phyloP scores from a whole-genome alignment of 2,113 vertebrate genomes.

The Suncus etruscus region DNA sequence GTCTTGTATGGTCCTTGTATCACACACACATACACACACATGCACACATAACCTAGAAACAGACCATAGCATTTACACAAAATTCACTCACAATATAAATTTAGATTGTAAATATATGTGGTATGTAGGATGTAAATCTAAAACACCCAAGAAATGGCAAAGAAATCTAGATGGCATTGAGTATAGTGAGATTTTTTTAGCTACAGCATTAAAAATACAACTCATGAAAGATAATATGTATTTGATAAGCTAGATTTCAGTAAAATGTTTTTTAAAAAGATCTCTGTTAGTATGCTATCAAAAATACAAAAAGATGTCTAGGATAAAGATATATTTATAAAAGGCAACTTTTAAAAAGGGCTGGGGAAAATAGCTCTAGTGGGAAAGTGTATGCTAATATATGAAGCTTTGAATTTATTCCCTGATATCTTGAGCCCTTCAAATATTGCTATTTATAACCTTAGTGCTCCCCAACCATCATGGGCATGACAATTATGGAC shows the following conservation, averaged over 20 bases:
- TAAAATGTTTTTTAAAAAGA: neutral
- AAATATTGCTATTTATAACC: too few relatives aligned
- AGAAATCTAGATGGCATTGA: neutral
- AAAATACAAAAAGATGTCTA: neutral
- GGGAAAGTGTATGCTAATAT: too few relatives aligned
- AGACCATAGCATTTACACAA: neutral
- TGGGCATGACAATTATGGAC: too few relatives aligned
- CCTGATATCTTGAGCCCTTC: too few relatives aligned
- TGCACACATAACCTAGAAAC: neutral
- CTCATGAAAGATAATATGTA: neutral
- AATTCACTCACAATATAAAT: neutral
- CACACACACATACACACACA: too few relatives aligned
- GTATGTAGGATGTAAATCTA: neutral
- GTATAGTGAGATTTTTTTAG: neutral
- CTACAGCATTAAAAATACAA: neutral
- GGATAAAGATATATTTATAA: neutral
- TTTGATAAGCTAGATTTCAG: neutral
- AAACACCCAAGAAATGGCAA: neutral
- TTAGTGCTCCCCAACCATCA: too few relatives aligned
- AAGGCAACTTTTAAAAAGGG: neutral
- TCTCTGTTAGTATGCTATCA: neutral
- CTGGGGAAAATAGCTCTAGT: too few relatives aligned
- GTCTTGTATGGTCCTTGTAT: too few relatives aligned
- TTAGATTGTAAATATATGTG: too few relatives aligned
- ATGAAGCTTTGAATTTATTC: too few relatives aligned